Base-by-base conservation (phyloP, 2,797 vertebrate genomes). In the Cyclura pinguis region DNA sequence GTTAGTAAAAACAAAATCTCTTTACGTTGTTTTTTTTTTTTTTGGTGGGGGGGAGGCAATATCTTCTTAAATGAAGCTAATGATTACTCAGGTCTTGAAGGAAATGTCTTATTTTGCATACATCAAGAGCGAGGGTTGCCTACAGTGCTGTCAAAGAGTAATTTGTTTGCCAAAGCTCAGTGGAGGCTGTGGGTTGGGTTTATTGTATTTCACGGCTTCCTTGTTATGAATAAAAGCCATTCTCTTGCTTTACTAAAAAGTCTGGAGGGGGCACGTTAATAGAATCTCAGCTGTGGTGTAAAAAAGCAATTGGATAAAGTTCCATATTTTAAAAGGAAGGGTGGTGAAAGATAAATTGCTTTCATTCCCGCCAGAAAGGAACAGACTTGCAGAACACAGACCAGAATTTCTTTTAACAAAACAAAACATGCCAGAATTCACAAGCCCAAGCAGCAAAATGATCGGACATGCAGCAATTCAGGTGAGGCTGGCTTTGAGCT, bases 241-340 rank as follows among this genome's bases (percentile, higher is more conserved):
- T 96, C 89, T 94, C 1, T 82, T 81, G 80, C 82, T 72, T 85
- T 59, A 1, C 64, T 20, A 74, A 77, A 80, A 57, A 91, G 83
- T 88, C 90, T 84, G 91, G 64, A 93, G 91, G 84, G 86, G 0
- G 0, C 62, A 77, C 67, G 88, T 95, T 88, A 94, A 94, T 42
- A 88, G 83, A 92, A 94, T 85, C 88, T 83, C 85, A 50, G 89
- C 13, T 86, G 81, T 62, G 73, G 83, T 0, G 0, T 84, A 27
- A 90, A 93, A 74, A 88, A 62, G 80, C 67, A 93, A 92, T 81
- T 67, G 7, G 80, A 83, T 72, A 69, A 32, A 0, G 0, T 12
- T 87, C 72, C 57, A 86, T 78, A 16, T 59, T 93, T 35, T 92
- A 84, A 84, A 86, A 77, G 59, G 72, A 67, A 87, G 64, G 32